phyloP scores from a whole-genome alignment of 2,888 invertebrate species.

The Acronicta alni region DNA sequence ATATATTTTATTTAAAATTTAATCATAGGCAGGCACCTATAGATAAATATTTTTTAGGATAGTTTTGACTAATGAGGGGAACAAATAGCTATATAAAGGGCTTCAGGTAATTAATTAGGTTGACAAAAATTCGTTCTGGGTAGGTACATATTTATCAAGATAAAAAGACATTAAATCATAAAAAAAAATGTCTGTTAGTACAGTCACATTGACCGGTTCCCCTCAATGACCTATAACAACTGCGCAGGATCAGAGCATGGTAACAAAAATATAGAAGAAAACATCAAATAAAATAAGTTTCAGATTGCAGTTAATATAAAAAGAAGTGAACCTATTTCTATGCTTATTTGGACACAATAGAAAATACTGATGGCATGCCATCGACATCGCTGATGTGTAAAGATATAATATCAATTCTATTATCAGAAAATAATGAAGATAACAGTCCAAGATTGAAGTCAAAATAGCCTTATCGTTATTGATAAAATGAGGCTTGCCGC shows the following conservation, averaged over 20 bases:
- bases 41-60: not conserved
- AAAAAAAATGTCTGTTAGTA: not conserved
- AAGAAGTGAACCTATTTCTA: conserved; percentile 44
- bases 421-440: conserved; percentile 57
- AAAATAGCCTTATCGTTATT: conserved; percentile 51
- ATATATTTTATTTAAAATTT: no score
- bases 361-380: conserved; percentile 48
- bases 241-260: conserved; percentile 30
- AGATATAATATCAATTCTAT: conserved; percentile 52
- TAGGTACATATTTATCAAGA: not conserved
- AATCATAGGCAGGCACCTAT: not conserved
- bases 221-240: conserved; percentile 24
- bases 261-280: conserved; percentile 42
- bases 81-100: not conserved
- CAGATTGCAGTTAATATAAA: conserved; percentile 51
- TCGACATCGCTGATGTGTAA: conserved; percentile 47
- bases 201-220: conserved; percentile 18
- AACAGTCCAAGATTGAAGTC: conserved; percentile 51
- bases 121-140: not conserved
- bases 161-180: not conserved
- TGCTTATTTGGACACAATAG: conserved; percentile 56
- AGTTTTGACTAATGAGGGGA: conserved; percentile 9
- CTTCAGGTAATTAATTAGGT: not conserved
- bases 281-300: conserved; percentile 51
- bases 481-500: conserved; percentile 49